Evolutionary conservation across 2,797 vertebrate genomes (phyloP).

Genomic region (Mareca penelope): DNA sequence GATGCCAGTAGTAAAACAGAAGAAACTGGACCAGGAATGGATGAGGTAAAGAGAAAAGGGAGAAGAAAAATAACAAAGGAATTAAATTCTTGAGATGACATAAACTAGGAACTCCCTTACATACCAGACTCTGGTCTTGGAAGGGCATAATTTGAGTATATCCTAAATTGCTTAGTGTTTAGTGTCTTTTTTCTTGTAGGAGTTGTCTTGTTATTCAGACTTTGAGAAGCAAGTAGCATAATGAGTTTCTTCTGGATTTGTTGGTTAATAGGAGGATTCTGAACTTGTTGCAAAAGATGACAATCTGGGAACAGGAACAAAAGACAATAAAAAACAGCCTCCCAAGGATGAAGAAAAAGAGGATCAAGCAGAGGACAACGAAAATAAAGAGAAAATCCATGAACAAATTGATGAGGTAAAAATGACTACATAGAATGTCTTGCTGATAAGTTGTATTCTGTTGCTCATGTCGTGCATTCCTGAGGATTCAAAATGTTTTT

Average conservation of each 20-base stretch:
- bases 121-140: background rate
- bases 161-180: background rate
- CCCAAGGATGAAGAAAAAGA: slow-evolving; percentile 78
- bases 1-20: slow-evolving; percentile 82
- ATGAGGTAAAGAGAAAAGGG: slow-evolving; percentile 82
- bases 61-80: background rate
- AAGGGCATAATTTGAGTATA: background rate
- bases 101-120: background rate
- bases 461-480: background rate
- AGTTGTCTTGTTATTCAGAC: background rate
- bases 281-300: slow-evolving; percentile 95
- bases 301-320: slow-evolving; percentile 84
- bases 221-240: background rate
- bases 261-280: slow-evolving; percentile 84
- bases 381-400: slow-evolving; percentile 86
- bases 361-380: slow-evolving; percentile 71
- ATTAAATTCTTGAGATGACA: background rate
- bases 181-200: background rate
- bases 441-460: background rate
- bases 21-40: slow-evolving; percentile 93
- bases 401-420: slow-evolving; percentile 94
- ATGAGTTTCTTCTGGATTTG: background rate
- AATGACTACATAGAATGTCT: background rate
- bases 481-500: background rate
- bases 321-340: slow-evolving; percentile 84